These are phyloP conservation scores for Cryptoprocta ferox DNA, from an alignment of 2,797 vertebrate genomes.

Conservation along the genomic window DNA sequence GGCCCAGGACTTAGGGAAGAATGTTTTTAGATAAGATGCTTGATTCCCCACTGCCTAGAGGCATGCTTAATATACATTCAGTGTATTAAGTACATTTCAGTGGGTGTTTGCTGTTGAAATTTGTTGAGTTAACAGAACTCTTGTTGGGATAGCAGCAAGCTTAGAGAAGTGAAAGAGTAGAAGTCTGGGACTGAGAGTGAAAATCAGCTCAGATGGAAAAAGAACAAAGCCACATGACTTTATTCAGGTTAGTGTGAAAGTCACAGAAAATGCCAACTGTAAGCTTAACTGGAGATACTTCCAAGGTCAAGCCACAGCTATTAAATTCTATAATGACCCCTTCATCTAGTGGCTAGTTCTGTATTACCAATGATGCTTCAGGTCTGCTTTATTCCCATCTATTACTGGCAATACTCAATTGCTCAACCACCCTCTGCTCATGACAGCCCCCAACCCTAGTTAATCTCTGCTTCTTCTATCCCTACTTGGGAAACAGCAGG, in stretches of 20 bases:
- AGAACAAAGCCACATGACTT: not conserved
- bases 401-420: not conserved
- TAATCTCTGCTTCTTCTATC: not conserved
- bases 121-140: not conserved
- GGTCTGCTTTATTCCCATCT: not conserved
- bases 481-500: not conserved
- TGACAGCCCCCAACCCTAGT: not conserved
- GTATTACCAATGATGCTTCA: not conserved
- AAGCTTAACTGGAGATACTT: not conserved
- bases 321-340: no score
- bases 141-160: not conserved
- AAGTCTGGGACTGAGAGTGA: not conserved
- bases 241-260: not conserved
- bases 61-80: not conserved
- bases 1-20: not conserved
- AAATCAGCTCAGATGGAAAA: not conserved
- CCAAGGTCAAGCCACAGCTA: not conserved
- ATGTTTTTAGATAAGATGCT: not conserved
- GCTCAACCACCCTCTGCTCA: not conserved
- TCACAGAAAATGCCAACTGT: not conserved
- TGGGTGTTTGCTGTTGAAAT: not conserved
- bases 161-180: not conserved
- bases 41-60: not conserved
- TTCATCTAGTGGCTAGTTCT: not conserved
- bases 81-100: not conserved